Evolutionary conservation across 92 coral and sea anemone genomes (phyloP).

Genomic region (Ricordea florida): DNA sequence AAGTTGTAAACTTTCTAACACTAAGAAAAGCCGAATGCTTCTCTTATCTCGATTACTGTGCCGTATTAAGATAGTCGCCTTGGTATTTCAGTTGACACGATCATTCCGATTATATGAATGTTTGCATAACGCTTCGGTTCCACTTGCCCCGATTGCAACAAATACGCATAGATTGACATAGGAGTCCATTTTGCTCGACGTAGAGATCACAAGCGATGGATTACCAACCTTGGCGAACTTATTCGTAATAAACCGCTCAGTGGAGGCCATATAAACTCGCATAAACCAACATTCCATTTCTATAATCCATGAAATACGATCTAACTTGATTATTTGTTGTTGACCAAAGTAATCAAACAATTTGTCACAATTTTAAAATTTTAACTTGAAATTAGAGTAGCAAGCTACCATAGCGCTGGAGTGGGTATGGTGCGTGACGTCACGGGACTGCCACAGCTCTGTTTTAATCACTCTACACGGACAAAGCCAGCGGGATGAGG

Average conservation of each 20-base stretch:
- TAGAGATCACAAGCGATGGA: too few species aligned
- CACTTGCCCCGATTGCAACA: neutral
- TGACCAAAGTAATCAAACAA: slow-evolving; percentile 71
- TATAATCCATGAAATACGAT: slow-evolving; percentile 51
- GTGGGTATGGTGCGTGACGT: slow-evolving; percentile 52
- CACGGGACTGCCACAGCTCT: slow-evolving; percentile 28
- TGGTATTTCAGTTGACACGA: slow-evolving; percentile 3
- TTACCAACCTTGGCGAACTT: too few species aligned
- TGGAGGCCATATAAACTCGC: neutral
- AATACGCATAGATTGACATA: too few species aligned
- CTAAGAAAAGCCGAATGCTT: too few species aligned
- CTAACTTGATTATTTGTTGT: slow-evolving; percentile 79
- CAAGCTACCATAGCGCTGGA: neutral
- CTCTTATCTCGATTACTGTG: slow-evolving; percentile 14
- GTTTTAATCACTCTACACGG: neutral
- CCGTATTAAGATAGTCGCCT: slow-evolving; percentile 23
- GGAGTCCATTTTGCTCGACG: too few species aligned
- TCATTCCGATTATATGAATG: slow-evolving; percentile 15
- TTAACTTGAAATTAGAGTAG: slow-evolving; percentile 56
- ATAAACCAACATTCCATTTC: slow-evolving; percentile 12
- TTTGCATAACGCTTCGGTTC: slow-evolving; percentile 13
- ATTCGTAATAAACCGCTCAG: neutral
- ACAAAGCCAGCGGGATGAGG: slow-evolving; percentile 14
- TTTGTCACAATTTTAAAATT: slow-evolving; percentile 49
- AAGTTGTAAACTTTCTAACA: too few species aligned